These are phyloP conservation scores for Alcis repandata DNA, from an alignment of 2,888 invertebrate genomes.

Conservation along the genomic window DNA sequence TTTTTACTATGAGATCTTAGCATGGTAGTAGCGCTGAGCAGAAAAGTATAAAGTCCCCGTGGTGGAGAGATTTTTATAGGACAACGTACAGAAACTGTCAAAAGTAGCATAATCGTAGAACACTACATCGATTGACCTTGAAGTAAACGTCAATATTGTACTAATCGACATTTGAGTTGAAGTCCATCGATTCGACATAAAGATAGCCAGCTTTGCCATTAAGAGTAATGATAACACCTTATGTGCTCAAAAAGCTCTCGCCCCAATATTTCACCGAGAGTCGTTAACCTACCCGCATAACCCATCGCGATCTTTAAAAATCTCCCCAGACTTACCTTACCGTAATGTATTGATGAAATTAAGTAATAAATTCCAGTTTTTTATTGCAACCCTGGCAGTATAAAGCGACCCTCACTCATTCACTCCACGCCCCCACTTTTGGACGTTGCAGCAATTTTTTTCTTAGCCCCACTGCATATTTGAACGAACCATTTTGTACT, in stretches of 20 bases:
- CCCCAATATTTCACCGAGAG: conserved; percentile 36
- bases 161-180: too few relatives aligned
- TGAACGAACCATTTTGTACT: conserved; percentile 63
- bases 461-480: conserved; percentile 65
- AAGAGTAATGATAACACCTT: neutral
- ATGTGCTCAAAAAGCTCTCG: conserved; percentile 6
- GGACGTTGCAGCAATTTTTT: conserved; percentile 63
- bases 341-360: conserved; percentile 50
- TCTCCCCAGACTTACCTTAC: conserved; percentile 40
- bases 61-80: too few relatives aligned
- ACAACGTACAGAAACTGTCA: too few relatives aligned
- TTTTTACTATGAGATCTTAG: too few relatives aligned
- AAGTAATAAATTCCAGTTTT: conserved; percentile 55
- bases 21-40: too few relatives aligned
- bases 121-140: neutral
- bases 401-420: conserved; percentile 53
- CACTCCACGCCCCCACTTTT: conserved; percentile 49
- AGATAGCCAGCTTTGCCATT: too few relatives aligned
- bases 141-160: too few relatives aligned
- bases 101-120: too few relatives aligned
- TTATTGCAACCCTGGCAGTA: conserved; percentile 55
- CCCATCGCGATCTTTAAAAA: conserved; percentile 41
- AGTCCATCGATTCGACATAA: too few relatives aligned
- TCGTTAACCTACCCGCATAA: conserved; percentile 38
- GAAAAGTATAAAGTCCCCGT: too few relatives aligned